Conservation (phyloP, 2,888 invertebrate genomes). For the Thalpophila matura region DNA sequence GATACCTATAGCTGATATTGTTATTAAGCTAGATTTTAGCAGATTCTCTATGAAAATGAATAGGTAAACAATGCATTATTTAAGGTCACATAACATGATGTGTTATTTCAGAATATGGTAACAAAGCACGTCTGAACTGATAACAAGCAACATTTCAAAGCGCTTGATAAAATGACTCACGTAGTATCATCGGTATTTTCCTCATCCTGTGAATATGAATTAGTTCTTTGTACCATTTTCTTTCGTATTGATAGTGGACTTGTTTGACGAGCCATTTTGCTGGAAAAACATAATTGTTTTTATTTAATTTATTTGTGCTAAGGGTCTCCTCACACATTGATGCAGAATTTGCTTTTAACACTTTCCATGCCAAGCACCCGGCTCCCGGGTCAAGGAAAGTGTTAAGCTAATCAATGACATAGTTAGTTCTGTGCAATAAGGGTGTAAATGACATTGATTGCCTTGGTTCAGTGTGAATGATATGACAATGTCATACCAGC, state of each 20-base stretch:
- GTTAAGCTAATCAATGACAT: too few species aligned
- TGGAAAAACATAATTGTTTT: conserved; percentile 52
- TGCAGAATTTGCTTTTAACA: too few species aligned
- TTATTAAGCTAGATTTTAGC: too few species aligned
- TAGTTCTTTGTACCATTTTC: conserved; percentile 53
- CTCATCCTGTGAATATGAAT: conserved; percentile 61
- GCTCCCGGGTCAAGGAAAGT: too few species aligned
- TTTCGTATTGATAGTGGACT: conserved; percentile 62
- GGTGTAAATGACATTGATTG: too few species aligned
- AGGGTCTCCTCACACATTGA: too few species aligned
- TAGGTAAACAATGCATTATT: neutral
- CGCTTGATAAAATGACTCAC: conserved; percentile 57
- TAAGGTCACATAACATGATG: neutral
- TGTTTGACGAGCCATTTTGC: conserved; percentile 64
- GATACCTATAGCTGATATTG: too few species aligned
- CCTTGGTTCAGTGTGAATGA: too few species aligned
- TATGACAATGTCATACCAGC: too few species aligned
- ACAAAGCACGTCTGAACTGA: conserved; percentile 13
- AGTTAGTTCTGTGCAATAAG: too few species aligned
- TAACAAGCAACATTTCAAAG: conserved; percentile 14
- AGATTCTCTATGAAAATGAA: too few species aligned
- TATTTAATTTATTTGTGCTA: neutral
- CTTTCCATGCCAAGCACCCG: too few species aligned
- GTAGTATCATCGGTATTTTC: conserved; percentile 58
- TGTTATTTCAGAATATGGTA: neutral